Evolutionary conservation across 1,140 invertebrate genomes (phyloP).

Genomic region (Drosophila sucinea): DNA sequence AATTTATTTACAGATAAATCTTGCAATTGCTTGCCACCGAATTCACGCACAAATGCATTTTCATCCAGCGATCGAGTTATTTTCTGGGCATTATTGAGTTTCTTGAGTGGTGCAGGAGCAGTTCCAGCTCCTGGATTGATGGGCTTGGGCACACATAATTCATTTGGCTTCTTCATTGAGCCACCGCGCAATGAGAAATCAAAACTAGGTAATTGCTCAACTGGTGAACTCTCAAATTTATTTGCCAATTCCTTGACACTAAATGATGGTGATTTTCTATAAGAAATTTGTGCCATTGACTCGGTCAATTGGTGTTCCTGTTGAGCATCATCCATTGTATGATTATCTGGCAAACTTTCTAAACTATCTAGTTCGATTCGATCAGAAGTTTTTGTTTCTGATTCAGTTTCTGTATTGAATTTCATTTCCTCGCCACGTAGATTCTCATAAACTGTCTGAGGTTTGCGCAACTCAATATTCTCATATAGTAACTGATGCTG

Average conservation of each 20-base stretch:
- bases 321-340: constrained; percentile 25
- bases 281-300: constrained; percentile 7
- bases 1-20: constrained; percentile 76
- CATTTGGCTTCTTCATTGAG: constrained; percentile 70
- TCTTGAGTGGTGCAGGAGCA: constrained; percentile 67
- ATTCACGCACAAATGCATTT: constrained; percentile 87
- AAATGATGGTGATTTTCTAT: constrained; percentile 74
- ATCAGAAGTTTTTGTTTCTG: constrained; percentile 47
- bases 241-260: constrained; percentile 85
- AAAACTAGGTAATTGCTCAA: constrained; percentile 77
- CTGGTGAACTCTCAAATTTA: constrained; percentile 85
- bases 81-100: constrained; percentile 85
- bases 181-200: constrained; percentile 69
- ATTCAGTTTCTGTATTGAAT: constrained; percentile 36
- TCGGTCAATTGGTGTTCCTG: background rate
- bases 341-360: constrained; percentile 74
- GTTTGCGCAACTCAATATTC: constrained; percentile 82
- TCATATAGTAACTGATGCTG: constrained; percentile 70
- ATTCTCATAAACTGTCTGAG: constrained; percentile 84
- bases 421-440: constrained; percentile 82
- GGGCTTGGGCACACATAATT: constrained; percentile 43
- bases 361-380: constrained; percentile 75
- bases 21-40: constrained; percentile 83
- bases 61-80: constrained; percentile 89
- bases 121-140: constrained; percentile 41